These are phyloP conservation scores for Eupithecia abbreviata DNA, from an alignment of 2,888 invertebrate species.

Conservation along the genomic window DNA sequence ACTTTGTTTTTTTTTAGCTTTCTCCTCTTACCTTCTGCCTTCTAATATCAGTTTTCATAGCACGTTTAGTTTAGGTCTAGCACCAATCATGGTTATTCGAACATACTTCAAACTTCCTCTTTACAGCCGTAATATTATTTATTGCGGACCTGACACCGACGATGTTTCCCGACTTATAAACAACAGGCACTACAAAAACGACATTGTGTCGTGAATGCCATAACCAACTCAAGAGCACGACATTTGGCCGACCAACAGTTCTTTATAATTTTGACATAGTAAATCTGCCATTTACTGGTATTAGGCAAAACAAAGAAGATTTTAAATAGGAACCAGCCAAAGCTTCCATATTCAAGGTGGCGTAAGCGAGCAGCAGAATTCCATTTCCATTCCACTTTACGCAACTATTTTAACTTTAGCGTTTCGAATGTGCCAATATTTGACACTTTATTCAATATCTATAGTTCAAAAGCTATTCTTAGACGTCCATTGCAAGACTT, in stretches of 20 bases:
- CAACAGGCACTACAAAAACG: constrained; percentile 18
- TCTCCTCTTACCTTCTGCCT: not conserved
- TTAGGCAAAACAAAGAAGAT: not conserved
- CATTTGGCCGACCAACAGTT: not conserved
- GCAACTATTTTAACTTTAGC: too few relatives aligned
- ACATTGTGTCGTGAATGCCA: constrained; percentile 7
- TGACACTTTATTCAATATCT: not conserved
- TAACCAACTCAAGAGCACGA: not conserved
- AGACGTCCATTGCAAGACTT: not conserved
- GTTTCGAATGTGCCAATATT: not conserved
- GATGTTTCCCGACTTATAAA: constrained; percentile 13
- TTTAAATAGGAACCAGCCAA: not conserved
- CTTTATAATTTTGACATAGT: not conserved
- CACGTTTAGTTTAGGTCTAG: constrained; percentile 2
- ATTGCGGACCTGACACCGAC: not conserved
- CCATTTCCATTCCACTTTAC: not conserved
- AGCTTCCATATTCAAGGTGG: not conserved
- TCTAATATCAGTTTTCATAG: not conserved
- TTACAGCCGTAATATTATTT: not conserved
- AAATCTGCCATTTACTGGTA: not conserved
- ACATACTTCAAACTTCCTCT: not conserved
- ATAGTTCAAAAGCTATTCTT: not conserved
- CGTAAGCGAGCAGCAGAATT: not conserved
- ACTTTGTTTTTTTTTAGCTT: not conserved
- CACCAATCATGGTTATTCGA: constrained; percentile 24